A percentile compares a stretch with the other conserved stretches of the same genome.
These are phyloP conservation scores for Tarsius wallacei DNA, from an alignment of 2,797 vertebrate genomes.

Conservation along the genomic window DNA sequence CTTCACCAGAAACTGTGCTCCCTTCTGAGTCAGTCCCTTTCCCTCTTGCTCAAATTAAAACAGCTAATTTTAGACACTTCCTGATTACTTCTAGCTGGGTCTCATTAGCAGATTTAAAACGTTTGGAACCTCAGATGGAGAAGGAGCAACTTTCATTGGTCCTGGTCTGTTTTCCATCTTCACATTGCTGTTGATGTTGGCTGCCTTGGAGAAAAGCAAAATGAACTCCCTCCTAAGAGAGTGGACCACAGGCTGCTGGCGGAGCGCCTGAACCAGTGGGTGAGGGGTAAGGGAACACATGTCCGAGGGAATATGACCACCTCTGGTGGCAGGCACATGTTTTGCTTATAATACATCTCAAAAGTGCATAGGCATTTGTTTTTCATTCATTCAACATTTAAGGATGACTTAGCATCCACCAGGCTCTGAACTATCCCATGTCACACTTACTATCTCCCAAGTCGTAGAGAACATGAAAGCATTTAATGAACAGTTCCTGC, in stretches of 20 bases:
- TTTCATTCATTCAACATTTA: conserved; percentile 49
- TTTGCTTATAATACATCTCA: conserved; percentile 24
- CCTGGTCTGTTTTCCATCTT: conserved; percentile 81
- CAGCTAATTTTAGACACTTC: conserved; percentile 84
- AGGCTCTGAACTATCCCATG: background rate
- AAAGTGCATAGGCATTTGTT: background rate
- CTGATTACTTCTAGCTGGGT: conserved; percentile 84
- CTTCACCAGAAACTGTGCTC: conserved; percentile 37
- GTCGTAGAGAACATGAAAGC: background rate
- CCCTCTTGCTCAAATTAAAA: conserved; percentile 80
- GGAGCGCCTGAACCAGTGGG: background rate
- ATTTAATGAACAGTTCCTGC: background rate
- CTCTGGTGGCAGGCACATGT: conserved; percentile 45
- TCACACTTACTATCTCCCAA: background rate
- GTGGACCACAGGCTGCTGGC: conserved; percentile 66
- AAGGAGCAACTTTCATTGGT: conserved; percentile 77
- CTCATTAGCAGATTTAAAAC: conserved; percentile 83
- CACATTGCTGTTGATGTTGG: conserved; percentile 76
- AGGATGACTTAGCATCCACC: background rate
- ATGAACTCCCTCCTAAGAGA: conserved; percentile 70
- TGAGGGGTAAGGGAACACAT: conserved; percentile 56
- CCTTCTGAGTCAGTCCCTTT: conserved; percentile 65
- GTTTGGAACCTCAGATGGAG: conserved; percentile 76
- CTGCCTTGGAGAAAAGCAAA: conserved; percentile 69
- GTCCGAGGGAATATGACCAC: conserved; percentile 43